Evolutionary conservation across 2,113 vertebrate genomes (phyloP).

Genomic region (Manacus vitellinus): DNA sequence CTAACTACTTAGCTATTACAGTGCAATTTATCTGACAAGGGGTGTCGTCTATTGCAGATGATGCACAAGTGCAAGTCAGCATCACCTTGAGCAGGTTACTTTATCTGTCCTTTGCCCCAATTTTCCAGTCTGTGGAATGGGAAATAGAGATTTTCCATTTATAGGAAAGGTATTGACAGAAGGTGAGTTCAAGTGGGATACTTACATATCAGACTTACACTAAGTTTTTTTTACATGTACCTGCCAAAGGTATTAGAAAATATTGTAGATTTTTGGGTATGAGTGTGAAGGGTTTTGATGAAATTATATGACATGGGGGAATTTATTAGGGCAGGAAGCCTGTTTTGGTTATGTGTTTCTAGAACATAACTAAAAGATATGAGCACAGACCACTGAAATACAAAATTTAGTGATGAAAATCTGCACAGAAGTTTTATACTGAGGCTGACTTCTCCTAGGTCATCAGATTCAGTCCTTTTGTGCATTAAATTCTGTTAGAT

Average conservation of each 20-base stretch:
- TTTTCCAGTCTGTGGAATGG: not conserved
- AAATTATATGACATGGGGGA: not conserved
- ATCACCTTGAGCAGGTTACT: constrained; percentile 19
- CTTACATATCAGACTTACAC: not conserved
- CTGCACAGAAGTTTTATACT: not conserved
- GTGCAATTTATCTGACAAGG: constrained; percentile 24
- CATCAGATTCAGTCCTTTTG: not conserved
- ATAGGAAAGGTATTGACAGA: not conserved
- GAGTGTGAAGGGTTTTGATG: not conserved
- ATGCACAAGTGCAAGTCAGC: constrained; percentile 26
- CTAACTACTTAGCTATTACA: not conserved
- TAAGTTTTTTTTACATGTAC: not conserved
- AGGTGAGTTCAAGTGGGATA: not conserved
- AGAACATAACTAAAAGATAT: not conserved
- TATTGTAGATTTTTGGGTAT: not conserved
- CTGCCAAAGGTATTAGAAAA: not conserved
- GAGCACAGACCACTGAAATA: not conserved
- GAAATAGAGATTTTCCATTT: not conserved
- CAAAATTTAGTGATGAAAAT: not conserved
- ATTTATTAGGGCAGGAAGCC: not conserved
- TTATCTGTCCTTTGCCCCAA: not conserved
- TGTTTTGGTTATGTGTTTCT: not conserved
- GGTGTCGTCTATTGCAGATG: not conserved
- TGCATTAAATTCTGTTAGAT: not conserved
- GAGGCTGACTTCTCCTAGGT: not conserved